A percentile compares a stretch with the other conserved stretches of the same genome.
Evolutionary conservation across 2,113 vertebrate genomes (phyloP).

Genomic region (Rhinoptilus africanus): DNA sequence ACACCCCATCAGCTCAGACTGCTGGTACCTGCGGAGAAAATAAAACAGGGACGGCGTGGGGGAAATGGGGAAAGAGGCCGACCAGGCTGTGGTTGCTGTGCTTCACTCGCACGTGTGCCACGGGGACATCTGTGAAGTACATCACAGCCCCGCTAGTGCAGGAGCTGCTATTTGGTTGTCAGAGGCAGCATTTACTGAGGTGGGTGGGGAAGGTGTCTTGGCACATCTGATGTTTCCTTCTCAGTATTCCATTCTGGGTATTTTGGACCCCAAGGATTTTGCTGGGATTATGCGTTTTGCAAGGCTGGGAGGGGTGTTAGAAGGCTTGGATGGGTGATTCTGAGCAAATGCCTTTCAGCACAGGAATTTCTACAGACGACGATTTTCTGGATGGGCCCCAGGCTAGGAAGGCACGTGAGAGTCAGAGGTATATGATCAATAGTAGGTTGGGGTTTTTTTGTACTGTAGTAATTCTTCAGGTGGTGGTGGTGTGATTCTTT

Average conservation of each 20-base stretch:
- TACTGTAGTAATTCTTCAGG: background rate
- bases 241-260: background rate
- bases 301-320: background rate
- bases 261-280: background rate
- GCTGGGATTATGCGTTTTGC: background rate
- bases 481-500: background rate
- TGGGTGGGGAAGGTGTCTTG: background rate
- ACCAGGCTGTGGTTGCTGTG: background rate
- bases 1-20: background rate
- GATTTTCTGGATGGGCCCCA: background rate
- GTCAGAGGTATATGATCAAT: background rate
- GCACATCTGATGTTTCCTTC: background rate
- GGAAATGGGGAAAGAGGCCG: background rate
- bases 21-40: background rate
- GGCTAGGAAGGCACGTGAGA: background rate
- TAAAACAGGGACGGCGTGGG: background rate
- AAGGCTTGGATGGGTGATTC: background rate
- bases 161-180: background rate
- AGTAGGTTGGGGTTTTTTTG: background rate
- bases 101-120: rapidly evolving
- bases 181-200: background rate
- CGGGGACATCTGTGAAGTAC: background rate
- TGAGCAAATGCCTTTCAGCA: background rate
- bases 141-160: background rate
- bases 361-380: background rate